These are phyloP conservation scores for Tamias sibiricus DNA, from an alignment of 2,113 vertebrate species.

Conservation along the genomic window DNA sequence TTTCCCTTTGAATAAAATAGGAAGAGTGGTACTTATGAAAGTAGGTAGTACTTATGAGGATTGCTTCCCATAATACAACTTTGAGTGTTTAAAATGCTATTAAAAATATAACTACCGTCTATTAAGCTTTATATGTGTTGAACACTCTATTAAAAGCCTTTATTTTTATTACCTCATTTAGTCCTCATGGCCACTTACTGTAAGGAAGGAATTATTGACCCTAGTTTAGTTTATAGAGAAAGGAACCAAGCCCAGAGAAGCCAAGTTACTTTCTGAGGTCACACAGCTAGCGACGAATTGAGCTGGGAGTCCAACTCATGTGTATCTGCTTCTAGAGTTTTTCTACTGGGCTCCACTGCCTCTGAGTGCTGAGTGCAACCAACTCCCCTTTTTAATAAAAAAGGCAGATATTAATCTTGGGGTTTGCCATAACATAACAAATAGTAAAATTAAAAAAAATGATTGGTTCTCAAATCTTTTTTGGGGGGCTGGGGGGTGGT, in stretches of 20 bases:
- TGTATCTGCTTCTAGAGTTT: neutral
- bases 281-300: conserved; percentile 1
- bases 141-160: conserved; percentile 66
- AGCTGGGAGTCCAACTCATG: neutral
- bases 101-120: conserved; percentile 71
- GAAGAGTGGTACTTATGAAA: conserved; percentile 48
- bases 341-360: neutral
- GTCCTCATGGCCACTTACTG: conserved; percentile 26
- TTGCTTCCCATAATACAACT: conserved; percentile 48
- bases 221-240: conserved; percentile 14
- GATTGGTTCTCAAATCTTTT: neutral
- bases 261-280: neutral
- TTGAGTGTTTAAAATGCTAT: conserved; percentile 67
- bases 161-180: conserved; percentile 70
- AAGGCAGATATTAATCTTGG: neutral
- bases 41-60: conserved; percentile 24
- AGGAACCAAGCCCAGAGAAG: conserved; percentile 33
- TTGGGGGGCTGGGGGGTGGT: no score
- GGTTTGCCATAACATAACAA: neutral
- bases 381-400: neutral
- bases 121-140: conserved; percentile 69
- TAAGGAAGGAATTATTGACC: conserved; percentile 18
- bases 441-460: neutral
- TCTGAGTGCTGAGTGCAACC: neutral
- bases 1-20: conserved; percentile 13